A percentile compares a stretch with the other conserved stretches of the same genome.
Evolutionary conservation across 2,797 vertebrate genomes (phyloP).

Genomic region (Melanotaenia parkinsoni): DNA sequence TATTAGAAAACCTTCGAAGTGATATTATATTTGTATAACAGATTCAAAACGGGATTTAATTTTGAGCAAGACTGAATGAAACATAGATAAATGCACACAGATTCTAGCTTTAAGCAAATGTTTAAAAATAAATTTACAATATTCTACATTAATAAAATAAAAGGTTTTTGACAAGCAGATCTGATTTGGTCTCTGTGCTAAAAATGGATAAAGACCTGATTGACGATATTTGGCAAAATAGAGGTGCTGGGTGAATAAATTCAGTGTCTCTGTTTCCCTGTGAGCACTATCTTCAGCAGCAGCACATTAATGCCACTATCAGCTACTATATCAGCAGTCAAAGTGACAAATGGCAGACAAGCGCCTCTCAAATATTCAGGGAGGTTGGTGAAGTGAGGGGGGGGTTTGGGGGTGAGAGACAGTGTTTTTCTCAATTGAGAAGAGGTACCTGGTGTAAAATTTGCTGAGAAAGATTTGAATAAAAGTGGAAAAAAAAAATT

Average conservation of each 20-base stretch:
- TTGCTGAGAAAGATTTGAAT: slow-evolving; percentile 25
- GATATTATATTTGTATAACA: not conserved
- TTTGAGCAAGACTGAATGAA: not conserved
- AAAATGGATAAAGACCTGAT: slow-evolving; percentile 35
- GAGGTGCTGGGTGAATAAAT: slow-evolving; percentile 66
- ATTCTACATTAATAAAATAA: not conserved
- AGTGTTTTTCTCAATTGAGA: slow-evolving; percentile 62
- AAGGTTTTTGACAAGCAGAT: not conserved
- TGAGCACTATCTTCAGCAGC: slow-evolving; percentile 73
- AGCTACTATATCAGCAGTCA: slow-evolving; percentile 82
- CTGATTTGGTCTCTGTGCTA: slow-evolving; percentile 28
- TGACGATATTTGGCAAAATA: slow-evolving; percentile 60
- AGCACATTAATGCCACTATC: slow-evolving; percentile 79
- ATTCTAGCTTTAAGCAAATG: not conserved
- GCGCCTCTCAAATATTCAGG: slow-evolving; percentile 78
- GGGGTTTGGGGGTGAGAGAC: slow-evolving; percentile 51
- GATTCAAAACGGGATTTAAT: not conserved
- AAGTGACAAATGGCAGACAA: slow-evolving; percentile 82
- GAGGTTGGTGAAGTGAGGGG: slow-evolving; percentile 59
- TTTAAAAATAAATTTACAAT: not conserved
- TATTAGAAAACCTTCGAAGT: too few species aligned
- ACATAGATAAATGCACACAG: not conserved
- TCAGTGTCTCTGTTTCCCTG: slow-evolving; percentile 53
- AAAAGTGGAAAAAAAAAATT: slow-evolving; percentile 50
- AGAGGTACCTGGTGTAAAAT: slow-evolving; percentile 44